Conservation (phyloP, 2,797 vertebrate species). For the Dendrocincla tyrannina region DNA sequence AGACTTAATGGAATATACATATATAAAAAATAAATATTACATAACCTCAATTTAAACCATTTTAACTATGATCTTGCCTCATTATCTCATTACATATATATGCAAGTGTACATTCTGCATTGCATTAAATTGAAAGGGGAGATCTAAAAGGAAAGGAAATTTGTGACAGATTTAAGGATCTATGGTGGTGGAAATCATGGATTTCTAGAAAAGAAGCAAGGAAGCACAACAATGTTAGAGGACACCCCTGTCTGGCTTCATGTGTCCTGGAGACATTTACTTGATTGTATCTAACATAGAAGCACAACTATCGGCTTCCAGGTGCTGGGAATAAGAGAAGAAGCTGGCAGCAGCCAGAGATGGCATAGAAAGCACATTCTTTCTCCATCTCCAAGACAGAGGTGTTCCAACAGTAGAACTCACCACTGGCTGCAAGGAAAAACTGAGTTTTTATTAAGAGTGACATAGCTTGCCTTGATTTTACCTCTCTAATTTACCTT, state of each 20-base stretch:
- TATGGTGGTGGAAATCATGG: fast-evolving
- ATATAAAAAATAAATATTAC: neutral
- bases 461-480: neutral
- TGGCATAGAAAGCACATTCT: neutral
- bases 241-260: neutral
- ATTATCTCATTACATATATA: neutral
- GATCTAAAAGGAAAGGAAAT: neutral
- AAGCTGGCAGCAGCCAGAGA: neutral
- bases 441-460: neutral
- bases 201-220: neutral
- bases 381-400: neutral
- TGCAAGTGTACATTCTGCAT: neutral
- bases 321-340: neutral
- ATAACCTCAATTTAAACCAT: neutral
- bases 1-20: neutral
- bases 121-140: neutral
- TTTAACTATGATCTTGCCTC: neutral
- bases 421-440: neutral
- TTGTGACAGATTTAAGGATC: neutral
- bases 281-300: neutral
- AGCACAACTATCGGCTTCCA: neutral
- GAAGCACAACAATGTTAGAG: neutral
- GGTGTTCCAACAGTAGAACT: neutral
- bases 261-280: neutral
- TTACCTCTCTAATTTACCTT: neutral